Evolutionary conservation across 92 coral and sea anemone species (phyloP).

Genomic region (Hydrozoanthus gracilis): DNA sequence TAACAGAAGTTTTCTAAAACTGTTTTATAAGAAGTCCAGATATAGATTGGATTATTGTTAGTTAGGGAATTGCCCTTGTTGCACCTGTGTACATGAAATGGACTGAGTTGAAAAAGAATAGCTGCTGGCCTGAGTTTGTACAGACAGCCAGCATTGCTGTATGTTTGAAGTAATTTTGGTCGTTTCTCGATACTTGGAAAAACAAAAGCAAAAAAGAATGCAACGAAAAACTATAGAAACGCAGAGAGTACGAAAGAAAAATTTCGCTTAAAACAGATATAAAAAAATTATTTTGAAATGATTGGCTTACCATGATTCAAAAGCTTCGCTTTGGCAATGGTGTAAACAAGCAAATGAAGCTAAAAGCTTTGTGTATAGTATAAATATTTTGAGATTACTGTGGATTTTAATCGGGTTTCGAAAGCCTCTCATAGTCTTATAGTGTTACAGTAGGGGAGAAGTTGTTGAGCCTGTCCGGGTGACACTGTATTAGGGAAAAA

Average conservation of each 20-base stretch:
- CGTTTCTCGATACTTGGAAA: background rate
- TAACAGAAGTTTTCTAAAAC: no score
- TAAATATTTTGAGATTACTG: background rate
- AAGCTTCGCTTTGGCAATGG: background rate
- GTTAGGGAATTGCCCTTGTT: no score
- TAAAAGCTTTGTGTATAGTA: background rate
- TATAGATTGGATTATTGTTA: no score
- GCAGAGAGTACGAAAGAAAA: background rate
- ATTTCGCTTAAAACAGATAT: background rate
- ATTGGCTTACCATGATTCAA: conserved; percentile 1
- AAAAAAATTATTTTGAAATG: background rate
- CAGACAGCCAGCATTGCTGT: background rate
- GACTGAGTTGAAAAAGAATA: no score
- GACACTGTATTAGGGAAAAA: background rate
- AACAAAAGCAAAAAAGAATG: background rate
- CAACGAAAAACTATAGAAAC: background rate
- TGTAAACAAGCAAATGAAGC: conserved; percentile 3
- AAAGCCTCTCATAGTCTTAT: background rate
- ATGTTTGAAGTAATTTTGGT: background rate
- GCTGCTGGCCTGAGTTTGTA: no score
- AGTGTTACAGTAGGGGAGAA: background rate
- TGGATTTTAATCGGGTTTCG: background rate
- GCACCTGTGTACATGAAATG: no score
- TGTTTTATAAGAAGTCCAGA: no score
- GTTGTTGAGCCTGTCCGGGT: background rate